Base-by-base conservation (phyloP, 2,888 invertebrate genomes). In the Himalopsyche anomala region DNA sequence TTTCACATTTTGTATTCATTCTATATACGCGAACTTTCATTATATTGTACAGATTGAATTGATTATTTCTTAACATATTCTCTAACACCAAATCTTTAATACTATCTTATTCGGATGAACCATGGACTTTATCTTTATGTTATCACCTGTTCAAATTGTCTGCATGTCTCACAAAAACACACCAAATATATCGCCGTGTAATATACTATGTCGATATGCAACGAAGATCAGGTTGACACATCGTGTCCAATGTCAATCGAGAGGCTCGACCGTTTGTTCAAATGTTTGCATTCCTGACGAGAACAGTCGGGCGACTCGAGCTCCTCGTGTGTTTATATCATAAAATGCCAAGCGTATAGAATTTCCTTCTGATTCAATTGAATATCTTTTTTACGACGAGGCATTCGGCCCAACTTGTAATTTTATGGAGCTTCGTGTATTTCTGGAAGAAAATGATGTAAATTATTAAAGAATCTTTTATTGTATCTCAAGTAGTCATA, bases 211-310 rank as follows among this genome's bases (percentile, higher is more conserved):
- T 38, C 74, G 74, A 38, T 74, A 38, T 74, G 74, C 74, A 74
- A 36, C 74, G 74, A 74, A 74, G 74, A 74, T 74, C 74, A 36
- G 28, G 19, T 74, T 74, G 74, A 74, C 74, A 74, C 74, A 15
- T 15, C 36, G 38, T 74, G 28, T 36, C 74, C 15, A 74, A 74
- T 74, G 74, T 74, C 74, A 74, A 74, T 36, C 74, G 74, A 80
- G 80, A 84, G 84, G 84, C 84, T 80, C 84, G 84, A 80, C 80
- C 80, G 80, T 42, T 56, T 84, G 84, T 84, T 42, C 84, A 84
- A 84, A 84, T 84, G 84, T 84, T 84, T 84, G 80, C 84, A 56
- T 62, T 84, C 38, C 36, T 36, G 74, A 74, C 74, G 38, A 74
- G 74, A 74, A 74, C 28, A 36, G 74, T 74, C 74, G 38, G 38